phyloP scores from a whole-genome alignment of 2,888 invertebrate species.

The Torymus texanus region DNA sequence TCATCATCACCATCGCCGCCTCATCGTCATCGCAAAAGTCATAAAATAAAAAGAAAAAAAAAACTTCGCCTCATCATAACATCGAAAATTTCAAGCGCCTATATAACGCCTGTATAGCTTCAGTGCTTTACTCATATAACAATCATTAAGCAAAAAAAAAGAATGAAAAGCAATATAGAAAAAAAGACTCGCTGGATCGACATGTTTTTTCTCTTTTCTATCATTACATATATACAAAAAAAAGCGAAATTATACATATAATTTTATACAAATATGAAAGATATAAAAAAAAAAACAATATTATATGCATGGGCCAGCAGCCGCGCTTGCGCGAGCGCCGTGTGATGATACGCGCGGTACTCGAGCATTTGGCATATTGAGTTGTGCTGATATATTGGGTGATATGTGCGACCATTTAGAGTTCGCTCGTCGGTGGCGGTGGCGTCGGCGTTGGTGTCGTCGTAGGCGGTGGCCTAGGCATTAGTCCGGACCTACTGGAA shows the following conservation, averaged over 20 bases:
- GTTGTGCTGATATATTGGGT: conserved; percentile 41
- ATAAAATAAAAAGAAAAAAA: not conserved
- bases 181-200: conserved; percentile 23
- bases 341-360: not conserved
- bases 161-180: conserved; percentile 14
- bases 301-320: conserved; percentile 48
- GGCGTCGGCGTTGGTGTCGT: conserved; percentile 44
- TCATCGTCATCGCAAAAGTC: conserved; percentile 22
- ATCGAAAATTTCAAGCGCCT: no score
- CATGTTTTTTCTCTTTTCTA: conserved; percentile 31
- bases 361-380: no score
- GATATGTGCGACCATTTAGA: conserved; percentile 64
- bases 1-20: conserved; percentile 34
- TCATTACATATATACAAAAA: conserved; percentile 15
- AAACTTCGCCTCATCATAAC: no score
- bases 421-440: conserved; percentile 71
- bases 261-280: no score
- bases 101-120: not conserved
- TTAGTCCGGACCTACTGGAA: conserved; percentile 73
- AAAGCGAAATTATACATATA: conserved; percentile 33
- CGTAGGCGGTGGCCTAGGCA: conserved; percentile 72
- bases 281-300: conserved; percentile 15
- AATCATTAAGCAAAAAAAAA: not conserved
- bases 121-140: conserved; percentile 9
- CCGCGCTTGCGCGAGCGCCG: not conserved